phyloP scores from a whole-genome alignment of 2,888 invertebrate genomes.

The Megastigmus dorsalis region DNA sequence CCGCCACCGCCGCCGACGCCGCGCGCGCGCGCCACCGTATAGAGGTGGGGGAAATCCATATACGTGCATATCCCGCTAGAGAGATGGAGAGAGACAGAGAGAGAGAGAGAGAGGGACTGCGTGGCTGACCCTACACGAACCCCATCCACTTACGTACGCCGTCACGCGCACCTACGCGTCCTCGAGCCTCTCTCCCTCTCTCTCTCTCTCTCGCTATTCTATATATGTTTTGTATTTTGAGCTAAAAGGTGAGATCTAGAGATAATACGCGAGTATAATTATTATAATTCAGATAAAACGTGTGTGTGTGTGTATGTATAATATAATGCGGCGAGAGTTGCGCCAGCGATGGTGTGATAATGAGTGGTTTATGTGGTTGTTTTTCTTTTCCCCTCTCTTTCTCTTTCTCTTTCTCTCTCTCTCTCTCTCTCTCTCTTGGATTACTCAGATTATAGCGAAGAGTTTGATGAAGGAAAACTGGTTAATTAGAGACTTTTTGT shows the following conservation, averaged over 20 bases:
- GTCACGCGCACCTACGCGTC: constrained; percentile 10
- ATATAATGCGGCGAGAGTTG: too few species aligned
- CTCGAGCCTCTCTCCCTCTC: not conserved
- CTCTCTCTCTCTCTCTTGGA: too few species aligned
- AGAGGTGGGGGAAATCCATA: constrained; percentile 1
- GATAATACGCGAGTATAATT: constrained; percentile 14
- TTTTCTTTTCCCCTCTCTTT: too few species aligned
- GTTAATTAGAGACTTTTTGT: too few species aligned
- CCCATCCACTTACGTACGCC: constrained; percentile 9
- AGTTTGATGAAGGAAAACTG: too few species aligned
- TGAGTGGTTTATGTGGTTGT: too few species aligned
- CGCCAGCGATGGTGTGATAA: too few species aligned
- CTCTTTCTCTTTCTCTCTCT: too few species aligned
- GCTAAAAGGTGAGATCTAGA: not conserved
- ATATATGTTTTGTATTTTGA: not conserved
- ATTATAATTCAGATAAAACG: constrained; percentile 16
- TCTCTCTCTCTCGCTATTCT: not conserved
- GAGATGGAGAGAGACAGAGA: too few species aligned
- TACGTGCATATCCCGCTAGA: constrained; percentile 1
- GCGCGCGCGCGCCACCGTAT: not conserved
- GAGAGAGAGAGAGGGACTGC: too few species aligned
- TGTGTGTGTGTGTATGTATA: not conserved
- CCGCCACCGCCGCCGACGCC: not conserved
- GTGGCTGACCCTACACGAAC: constrained; percentile 26
- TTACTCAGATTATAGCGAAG: too few species aligned